Conservation (phyloP, 2,113 vertebrate species). For the Otus sunia region DNA sequence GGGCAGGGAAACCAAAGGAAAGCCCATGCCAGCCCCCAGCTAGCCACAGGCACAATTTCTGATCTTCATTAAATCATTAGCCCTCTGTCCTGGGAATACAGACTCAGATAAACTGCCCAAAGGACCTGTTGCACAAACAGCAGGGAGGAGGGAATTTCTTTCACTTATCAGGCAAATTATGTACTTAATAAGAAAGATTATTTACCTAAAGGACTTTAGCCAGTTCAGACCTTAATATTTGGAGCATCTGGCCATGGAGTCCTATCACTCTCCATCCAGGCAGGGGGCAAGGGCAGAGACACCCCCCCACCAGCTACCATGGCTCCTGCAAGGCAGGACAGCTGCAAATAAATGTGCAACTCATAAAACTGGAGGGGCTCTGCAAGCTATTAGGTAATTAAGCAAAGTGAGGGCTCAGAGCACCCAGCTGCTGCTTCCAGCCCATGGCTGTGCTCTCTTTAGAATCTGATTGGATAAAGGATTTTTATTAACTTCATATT, state of each 20-base stretch:
- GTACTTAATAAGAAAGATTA: not conserved
- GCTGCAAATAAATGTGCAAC: slow-evolving; percentile 61
- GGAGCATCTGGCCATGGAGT: not conserved
- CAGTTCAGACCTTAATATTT: not conserved
- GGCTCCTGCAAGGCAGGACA: slow-evolving; percentile 2
- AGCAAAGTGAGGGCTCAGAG: slow-evolving; percentile 58
- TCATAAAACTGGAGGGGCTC: slow-evolving; percentile 63
- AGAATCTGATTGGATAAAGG: slow-evolving; percentile 73
- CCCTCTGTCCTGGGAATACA: not conserved
- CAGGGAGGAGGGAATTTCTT: not conserved
- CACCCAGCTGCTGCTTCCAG: slow-evolving; percentile 24
- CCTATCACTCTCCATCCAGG: not conserved
- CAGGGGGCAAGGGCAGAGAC: not conserved
- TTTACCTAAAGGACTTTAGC: not conserved
- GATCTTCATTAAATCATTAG: not conserved
- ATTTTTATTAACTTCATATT: slow-evolving; percentile 80
- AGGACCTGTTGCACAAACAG: not conserved
- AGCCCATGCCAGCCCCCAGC: not conserved
- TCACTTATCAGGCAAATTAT: not conserved
- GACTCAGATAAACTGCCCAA: not conserved
- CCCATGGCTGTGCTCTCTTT: slow-evolving; percentile 38
- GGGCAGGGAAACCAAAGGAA: not conserved
- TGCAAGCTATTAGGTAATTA: slow-evolving; percentile 75
- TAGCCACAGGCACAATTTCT: not conserved
- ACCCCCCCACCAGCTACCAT: not conserved